phyloP scores from a whole-genome alignment of 2,888 invertebrate genomes.

The Polydrusus pterygomalis region DNA sequence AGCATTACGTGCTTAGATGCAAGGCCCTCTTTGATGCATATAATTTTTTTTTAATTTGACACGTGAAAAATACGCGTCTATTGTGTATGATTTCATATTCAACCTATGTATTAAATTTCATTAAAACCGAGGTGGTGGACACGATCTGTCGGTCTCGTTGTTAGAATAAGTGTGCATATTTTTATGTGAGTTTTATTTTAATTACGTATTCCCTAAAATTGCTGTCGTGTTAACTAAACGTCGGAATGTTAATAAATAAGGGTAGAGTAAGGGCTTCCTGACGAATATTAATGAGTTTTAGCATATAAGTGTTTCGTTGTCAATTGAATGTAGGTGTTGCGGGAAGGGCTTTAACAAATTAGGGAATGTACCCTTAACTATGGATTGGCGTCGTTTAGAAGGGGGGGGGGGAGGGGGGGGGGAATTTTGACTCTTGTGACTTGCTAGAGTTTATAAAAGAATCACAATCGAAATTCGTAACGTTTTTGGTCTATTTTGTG shows the following conservation, averaged over 20 bases:
- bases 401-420: neutral
- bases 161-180: neutral
- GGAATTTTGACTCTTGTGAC: too few species aligned
- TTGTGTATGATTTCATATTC: neutral
- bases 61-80: too few species aligned
- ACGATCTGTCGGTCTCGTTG: neutral
- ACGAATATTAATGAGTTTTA: constrained; percentile 48
- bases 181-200: constrained; percentile 25
- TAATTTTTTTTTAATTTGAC: too few species aligned
- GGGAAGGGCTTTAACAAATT: constrained; percentile 33
- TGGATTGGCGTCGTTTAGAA: neutral
- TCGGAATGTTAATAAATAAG: constrained; percentile 51
- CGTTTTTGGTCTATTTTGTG: too few species aligned
- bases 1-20: too few species aligned
- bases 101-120: neutral
- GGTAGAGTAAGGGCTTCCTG: constrained; percentile 35
- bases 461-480: too few species aligned
- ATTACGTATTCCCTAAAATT: constrained; percentile 48
- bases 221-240: constrained; percentile 44
- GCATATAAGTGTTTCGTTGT: constrained; percentile 45
- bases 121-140: too few species aligned
- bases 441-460: too few species aligned
- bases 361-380: neutral
- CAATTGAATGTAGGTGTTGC: constrained; percentile 42
- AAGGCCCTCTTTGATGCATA: too few species aligned